phyloP scores from a whole-genome alignment of 2,888 invertebrate species.

The Synanthedon andrenaeformis region DNA sequence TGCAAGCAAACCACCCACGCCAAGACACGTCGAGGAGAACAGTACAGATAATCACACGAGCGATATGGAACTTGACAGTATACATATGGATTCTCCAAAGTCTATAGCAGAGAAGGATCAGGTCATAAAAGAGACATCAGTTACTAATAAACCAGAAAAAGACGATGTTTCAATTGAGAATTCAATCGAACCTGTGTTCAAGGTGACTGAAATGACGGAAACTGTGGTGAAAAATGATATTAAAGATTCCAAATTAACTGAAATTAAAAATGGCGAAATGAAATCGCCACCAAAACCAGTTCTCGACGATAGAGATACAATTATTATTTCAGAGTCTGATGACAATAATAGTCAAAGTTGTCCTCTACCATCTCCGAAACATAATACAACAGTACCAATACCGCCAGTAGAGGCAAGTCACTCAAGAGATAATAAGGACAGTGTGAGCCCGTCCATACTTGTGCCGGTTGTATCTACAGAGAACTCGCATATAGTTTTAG shows the following conservation, averaged over 20 bases:
- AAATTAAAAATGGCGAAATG: slow-evolving; percentile 36
- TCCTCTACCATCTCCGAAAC: slow-evolving; percentile 58
- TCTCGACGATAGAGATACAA: slow-evolving; percentile 57
- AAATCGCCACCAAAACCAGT: slow-evolving; percentile 35
- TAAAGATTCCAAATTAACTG: slow-evolving; percentile 28
- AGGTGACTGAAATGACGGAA: slow-evolving; percentile 17
- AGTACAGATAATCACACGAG: slow-evolving; percentile 63
- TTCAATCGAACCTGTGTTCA: slow-evolving; percentile 12
- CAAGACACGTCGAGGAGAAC: slow-evolving; percentile 44
- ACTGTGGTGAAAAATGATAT: slow-evolving; percentile 19
- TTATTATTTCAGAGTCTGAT: slow-evolving; percentile 61
- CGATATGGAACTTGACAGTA: slow-evolving; percentile 62
- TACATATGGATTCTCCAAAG: slow-evolving; percentile 62
- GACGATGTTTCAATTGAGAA: slow-evolving; percentile 17
- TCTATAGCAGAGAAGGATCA: slow-evolving; percentile 51
- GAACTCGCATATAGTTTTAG: slow-evolving; percentile 55
- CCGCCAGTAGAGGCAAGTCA: slow-evolving; percentile 36
- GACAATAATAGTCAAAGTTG: slow-evolving; percentile 64
- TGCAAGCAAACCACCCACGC: slow-evolving; percentile 48
- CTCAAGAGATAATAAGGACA: slow-evolving; percentile 47
- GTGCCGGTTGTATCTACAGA: slow-evolving; percentile 56
- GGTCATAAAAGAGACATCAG: slow-evolving; percentile 40
- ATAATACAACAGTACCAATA: slow-evolving; percentile 32
- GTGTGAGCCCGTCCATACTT: slow-evolving; percentile 51
- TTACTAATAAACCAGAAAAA: slow-evolving; percentile 28